A percentile compares a stretch with the other conserved stretches of the same genome.
Conservation (phyloP, 2,797 vertebrate species). For the Delichon dasypus region DNA sequence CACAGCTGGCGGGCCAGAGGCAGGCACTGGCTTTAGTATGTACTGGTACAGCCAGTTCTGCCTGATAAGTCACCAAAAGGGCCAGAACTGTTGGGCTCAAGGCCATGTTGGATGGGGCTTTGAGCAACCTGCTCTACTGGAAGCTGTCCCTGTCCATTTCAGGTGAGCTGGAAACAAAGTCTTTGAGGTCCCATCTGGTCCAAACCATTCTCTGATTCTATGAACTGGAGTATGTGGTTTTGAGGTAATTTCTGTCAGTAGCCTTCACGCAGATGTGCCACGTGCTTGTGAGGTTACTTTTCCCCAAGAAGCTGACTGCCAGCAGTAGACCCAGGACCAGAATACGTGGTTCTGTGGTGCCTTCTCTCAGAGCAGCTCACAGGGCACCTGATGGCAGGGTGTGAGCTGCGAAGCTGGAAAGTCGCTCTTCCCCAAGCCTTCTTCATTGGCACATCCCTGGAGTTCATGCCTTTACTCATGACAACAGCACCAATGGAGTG, state of each 20-base stretch:
- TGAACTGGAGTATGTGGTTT: background rate
- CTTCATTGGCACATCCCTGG: background rate
- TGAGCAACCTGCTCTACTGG: background rate
- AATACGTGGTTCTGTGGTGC: background rate
- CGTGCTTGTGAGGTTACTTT: background rate
- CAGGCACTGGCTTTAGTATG: background rate
- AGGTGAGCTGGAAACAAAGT: background rate
- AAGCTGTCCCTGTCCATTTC: background rate
- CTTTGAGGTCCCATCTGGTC: background rate
- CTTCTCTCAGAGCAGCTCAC: background rate
- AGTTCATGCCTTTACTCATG: rapidly evolving
- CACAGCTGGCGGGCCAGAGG: background rate
- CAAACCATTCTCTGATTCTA: background rate
- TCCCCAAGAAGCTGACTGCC: background rate
- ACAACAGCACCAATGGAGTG: background rate
- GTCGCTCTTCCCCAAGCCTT: background rate
- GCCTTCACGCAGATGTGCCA: background rate
- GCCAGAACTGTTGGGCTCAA: background rate
- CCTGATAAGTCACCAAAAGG: background rate
- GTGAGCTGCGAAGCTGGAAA: background rate
- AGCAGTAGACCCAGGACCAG: background rate
- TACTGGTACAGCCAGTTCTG: background rate
- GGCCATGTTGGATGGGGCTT: background rate
- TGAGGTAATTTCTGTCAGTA: background rate
- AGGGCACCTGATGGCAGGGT: background rate